Evolutionary conservation across 2,888 invertebrate genomes (phyloP).

Genomic region (Thysanoteuthis rhombus): DNA sequence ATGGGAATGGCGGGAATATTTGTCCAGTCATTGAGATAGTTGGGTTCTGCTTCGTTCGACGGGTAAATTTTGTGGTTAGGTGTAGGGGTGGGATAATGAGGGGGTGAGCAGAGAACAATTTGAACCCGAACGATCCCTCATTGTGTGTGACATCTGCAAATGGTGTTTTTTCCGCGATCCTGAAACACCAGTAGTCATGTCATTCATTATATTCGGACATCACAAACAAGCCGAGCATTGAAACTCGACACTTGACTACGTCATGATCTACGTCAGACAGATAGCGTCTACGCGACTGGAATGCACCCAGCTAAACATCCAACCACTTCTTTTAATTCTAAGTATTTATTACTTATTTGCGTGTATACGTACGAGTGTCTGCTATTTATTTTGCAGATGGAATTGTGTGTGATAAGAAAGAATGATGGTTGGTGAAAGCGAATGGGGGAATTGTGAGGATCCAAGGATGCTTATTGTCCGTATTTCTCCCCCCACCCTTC

Average conservation of each 20-base stretch:
- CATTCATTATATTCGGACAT: constrained; percentile 12
- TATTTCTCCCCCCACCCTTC: neutral
- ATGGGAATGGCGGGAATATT: neutral
- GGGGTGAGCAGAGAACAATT: neutral
- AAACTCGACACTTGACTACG: neutral
- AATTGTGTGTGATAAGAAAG: neutral
- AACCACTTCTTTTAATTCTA: neutral
- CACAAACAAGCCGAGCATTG: neutral
- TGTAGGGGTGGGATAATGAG: neutral
- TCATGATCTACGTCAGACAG: neutral
- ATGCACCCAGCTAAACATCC: neutral
- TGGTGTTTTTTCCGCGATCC: neutral
- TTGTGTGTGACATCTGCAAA: neutral
- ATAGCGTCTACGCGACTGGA: neutral
- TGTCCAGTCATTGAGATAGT: neutral
- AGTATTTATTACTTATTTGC: neutral
- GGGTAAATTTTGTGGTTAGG: neutral
- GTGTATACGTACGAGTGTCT: neutral
- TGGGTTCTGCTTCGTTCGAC: neutral
- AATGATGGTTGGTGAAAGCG: neutral
- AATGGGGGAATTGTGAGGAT: neutral
- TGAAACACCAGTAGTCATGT: neutral
- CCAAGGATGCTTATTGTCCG: neutral
- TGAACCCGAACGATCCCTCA: neutral
- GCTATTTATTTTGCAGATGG: no score